A percentile compares a stretch with the other conserved stretches of the same genome.
Conservation (phyloP, 2,113 vertebrate genomes). For the Chunga burmeisteri region DNA sequence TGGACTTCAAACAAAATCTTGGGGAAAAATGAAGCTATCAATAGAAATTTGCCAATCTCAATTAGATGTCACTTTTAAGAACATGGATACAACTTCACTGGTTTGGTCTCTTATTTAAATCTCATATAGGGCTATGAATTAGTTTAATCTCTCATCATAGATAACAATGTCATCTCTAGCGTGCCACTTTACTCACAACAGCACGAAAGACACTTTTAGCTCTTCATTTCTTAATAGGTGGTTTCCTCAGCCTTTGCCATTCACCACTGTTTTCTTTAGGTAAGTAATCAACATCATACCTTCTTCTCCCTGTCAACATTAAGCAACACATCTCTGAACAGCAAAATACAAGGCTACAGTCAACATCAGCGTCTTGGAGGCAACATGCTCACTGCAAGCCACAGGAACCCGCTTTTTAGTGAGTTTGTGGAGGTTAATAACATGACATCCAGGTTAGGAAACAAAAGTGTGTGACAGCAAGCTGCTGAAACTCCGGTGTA, state of each 20-base stretch:
- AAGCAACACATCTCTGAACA: not conserved
- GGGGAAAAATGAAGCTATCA: not conserved
- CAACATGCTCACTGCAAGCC: not conserved
- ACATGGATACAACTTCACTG: not conserved
- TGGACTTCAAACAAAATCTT: not conserved
- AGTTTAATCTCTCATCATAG: not conserved
- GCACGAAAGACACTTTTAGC: not conserved
- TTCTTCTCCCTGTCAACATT: not conserved
- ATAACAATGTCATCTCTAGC: not conserved
- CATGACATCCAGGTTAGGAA: not conserved
- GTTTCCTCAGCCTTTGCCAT: not conserved
- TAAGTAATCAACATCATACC: not conserved
- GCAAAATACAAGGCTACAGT: not conserved
- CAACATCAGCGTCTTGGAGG: not conserved
- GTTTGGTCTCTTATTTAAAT: not conserved
- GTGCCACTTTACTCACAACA: not conserved
- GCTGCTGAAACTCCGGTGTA: not conserved
- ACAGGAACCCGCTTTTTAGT: not conserved
- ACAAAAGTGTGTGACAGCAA: accelerated
- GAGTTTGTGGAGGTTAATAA: not conserved
- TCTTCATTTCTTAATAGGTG: not conserved
- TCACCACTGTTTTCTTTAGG: not conserved
- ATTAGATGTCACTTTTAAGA: not conserved
- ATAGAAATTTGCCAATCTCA: not conserved
- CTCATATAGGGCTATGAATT: not conserved